phyloP scores from a whole-genome alignment of 2,797 vertebrate species.

The Pseudochirops cupreus region DNA sequence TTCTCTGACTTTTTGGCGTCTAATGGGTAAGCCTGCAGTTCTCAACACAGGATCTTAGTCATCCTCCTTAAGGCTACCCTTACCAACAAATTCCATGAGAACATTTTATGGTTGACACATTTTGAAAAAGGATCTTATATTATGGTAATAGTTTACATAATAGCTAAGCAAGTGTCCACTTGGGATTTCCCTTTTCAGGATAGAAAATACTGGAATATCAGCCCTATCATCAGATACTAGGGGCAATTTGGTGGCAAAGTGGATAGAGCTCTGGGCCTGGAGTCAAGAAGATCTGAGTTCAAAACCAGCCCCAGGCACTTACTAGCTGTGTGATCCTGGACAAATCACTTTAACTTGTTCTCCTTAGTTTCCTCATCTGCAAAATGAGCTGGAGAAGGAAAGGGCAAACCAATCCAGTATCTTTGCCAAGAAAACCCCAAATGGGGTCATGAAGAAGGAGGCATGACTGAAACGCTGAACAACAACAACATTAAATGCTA shows the following conservation, averaged over 20 bases:
- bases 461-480: background rate
- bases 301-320: background rate
- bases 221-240: background rate
- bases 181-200: background rate
- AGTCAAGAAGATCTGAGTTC: background rate
- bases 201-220: background rate
- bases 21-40: conserved; percentile 8
- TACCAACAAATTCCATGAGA: background rate
- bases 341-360: background rate
- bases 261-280: background rate
- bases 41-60: conserved; percentile 25
- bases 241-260: background rate
- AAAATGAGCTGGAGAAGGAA: background rate
- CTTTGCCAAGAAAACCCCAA: background rate
- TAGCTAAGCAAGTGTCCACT: background rate
- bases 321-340: background rate
- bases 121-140: background rate
- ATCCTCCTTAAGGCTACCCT: conserved; percentile 22
- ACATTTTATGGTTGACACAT: background rate
- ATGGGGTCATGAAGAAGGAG: background rate
- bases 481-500: background rate
- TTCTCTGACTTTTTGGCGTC: conserved; percentile 4
- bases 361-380: background rate
- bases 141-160: background rate
- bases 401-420: background rate